A percentile compares a stretch with the other conserved stretches of the same genome.
Conservation (phyloP, 30 jellyfish, hydroid and myxozoan species). For the Aurelia coerulea region DNA sequence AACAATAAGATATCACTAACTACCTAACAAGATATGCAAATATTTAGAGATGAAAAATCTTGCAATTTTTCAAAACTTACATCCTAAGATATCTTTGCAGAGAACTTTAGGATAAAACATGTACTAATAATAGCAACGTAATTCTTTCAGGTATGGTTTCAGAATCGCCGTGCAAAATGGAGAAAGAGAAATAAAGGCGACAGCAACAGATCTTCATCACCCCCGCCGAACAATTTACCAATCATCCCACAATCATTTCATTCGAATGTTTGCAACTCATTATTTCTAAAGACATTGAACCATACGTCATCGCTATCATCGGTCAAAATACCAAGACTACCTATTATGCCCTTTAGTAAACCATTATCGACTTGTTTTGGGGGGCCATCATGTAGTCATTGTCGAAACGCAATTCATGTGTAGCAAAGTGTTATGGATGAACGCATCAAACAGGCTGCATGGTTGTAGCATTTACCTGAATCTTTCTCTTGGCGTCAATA, state of each 20-base stretch:
- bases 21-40: too few species aligned
- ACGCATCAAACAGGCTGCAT: background rate
- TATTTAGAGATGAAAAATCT: too few species aligned
- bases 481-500: too few species aligned
- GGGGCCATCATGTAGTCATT: slow-evolving; percentile 78
- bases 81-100: background rate
- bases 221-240: slow-evolving; percentile 78
- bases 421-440: background rate
- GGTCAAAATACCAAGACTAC: slow-evolving; percentile 70
- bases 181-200: slow-evolving; percentile 85
- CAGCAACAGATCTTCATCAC: slow-evolving; percentile 63
- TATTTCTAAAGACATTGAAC: slow-evolving; percentile 70
- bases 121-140: too few species aligned
- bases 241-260: slow-evolving; percentile 76
- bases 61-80: too few species aligned
- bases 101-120: too few species aligned
- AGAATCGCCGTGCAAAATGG: slow-evolving; percentile 96
- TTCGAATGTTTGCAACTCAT: slow-evolving; percentile 85
- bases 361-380: slow-evolving; percentile 77
- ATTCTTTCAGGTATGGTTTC: slow-evolving; percentile 88
- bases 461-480: too few species aligned
- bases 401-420: slow-evolving; percentile 78
- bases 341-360: slow-evolving; percentile 65
- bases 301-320: slow-evolving; percentile 70
- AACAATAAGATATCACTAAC: too few species aligned